Evolutionary conservation across 2,888 invertebrate genomes (phyloP).

Genomic region (Drosophila rubida): DNA sequence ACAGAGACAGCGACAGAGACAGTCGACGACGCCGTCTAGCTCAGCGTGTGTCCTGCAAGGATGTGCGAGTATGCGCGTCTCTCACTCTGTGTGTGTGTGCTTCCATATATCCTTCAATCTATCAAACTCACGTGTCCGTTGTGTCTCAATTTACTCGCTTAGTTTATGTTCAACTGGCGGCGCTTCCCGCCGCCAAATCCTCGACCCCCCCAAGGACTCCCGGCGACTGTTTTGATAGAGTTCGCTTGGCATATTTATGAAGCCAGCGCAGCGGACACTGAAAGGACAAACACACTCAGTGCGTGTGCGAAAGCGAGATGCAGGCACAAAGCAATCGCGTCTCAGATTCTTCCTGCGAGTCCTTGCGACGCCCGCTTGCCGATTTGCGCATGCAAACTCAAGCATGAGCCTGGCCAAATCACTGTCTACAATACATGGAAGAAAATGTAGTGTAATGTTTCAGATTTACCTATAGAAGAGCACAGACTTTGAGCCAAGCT

Average conservation of each 20-base stretch:
- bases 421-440: too few species aligned
- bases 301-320: neutral
- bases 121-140: conserved; percentile 78
- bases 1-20: neutral
- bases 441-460: too few species aligned
- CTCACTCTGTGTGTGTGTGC: conserved; percentile 23
- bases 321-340: neutral
- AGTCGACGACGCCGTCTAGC: conserved; percentile 2
- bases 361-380: too few species aligned
- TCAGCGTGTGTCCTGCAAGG: conserved; percentile 21
- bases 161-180: conserved; percentile 68
- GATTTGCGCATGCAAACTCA: too few species aligned
- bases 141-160: conserved; percentile 79
- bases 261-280: conserved; percentile 63
- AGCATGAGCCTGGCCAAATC: too few species aligned
- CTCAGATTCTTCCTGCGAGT: neutral
- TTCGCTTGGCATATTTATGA: conserved; percentile 70
- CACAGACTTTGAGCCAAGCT: too few species aligned
- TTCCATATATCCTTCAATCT: conserved; percentile 71
- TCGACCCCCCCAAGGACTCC: neutral
- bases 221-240: conserved; percentile 66
- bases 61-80: conserved; percentile 5
- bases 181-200: conserved; percentile 24
- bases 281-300: conserved; percentile 33
- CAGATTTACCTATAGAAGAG: too few species aligned